phyloP scores from a whole-genome alignment of 2,797 vertebrate genomes.

The Amphiprion clarkii region DNA sequence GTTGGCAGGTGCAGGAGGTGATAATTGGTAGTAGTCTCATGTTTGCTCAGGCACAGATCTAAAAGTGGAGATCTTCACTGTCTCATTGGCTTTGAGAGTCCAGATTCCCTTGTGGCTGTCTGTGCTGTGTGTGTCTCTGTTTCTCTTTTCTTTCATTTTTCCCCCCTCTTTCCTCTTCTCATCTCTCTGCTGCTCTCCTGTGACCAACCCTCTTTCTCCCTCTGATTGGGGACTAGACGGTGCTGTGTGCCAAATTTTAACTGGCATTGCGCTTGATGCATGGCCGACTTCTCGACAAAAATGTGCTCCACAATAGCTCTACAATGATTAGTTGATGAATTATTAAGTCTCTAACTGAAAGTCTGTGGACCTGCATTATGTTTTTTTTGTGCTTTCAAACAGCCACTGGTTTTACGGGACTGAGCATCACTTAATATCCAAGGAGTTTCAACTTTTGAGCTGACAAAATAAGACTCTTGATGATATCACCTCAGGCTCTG shows the following conservation, averaged over 20 bases:
- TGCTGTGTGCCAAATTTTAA: constrained; percentile 28
- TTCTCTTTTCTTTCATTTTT: not conserved
- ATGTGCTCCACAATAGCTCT: too few relatives aligned
- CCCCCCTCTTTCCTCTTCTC: not conserved
- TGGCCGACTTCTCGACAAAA: not conserved
- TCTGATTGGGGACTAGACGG: constrained; percentile 9
- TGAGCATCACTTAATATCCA: too few relatives aligned
- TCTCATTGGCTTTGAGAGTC: constrained; percentile 44
- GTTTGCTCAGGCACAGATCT: constrained; percentile 58
- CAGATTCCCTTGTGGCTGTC: constrained; percentile 21
- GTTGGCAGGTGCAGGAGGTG: constrained; percentile 60
- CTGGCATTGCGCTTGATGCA: not conserved
- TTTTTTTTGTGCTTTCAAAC: not conserved
- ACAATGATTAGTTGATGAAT: not conserved
- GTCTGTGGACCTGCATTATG: not conserved
- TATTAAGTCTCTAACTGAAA: too few relatives aligned
- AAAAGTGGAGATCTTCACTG: constrained; percentile 57
- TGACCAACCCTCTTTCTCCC: constrained; percentile 2
- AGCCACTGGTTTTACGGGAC: not conserved
- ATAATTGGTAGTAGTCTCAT: constrained; percentile 68
- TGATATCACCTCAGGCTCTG: too few relatives aligned
- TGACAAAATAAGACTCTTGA: too few relatives aligned
- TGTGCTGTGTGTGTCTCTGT: constrained; percentile 1
- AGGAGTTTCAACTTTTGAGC: too few relatives aligned
- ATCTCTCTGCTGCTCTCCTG: constrained; percentile 13